Base-by-base conservation (phyloP, 2,888 invertebrate species). In the Parasteatoda lunata region DNA sequence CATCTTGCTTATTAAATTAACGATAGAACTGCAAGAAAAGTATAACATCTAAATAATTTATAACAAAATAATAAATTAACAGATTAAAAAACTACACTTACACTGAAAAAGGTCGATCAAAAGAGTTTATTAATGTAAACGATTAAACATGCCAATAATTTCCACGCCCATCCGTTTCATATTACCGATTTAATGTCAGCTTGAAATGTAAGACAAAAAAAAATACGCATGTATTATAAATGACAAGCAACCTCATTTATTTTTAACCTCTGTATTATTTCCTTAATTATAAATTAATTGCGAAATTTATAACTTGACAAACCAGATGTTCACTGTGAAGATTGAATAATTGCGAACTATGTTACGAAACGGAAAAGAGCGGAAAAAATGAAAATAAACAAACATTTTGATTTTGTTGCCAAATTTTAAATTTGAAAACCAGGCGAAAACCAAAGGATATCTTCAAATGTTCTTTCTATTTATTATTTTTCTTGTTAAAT, bases 111-210 rank as follows among this genome's bases (percentile, higher is more conserved):
- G 30, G 30, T 30, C 30, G 30, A 30, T 30, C 30, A 30, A 30
- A 30, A 30, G 30, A 30, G 30, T 30, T 30, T 30, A 30, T 30
- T 30, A 30, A 0, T 30, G 30, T 2, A 30, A 59, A 59, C 9
- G 59, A 59, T 59, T 30, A n/a, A 59, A 59, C n/a, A 59, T 13
- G 59, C 59, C n/a, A n/a, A 9, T 59, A 59, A 9, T 59, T 59
- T 59, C 59, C 59, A 59, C 59, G 59, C 59, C 59, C 59, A 59
- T 59, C 59, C 59, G 59, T 59, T 59, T 59, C 59, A 59, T 59
- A 59, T 59, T 59, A 59, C 59, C 59, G 59, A 59, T 13, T 4
- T 13, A 59, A 59, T 59, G n/a, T 30, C 30, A 30, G 30, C 30
- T 30, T 0, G 30, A 30, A 30, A 30, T 30, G 30, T 30, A 30